phyloP scores from a whole-genome alignment of 2,797 vertebrate genomes.

The Chiroxiphia lanceolata region DNA sequence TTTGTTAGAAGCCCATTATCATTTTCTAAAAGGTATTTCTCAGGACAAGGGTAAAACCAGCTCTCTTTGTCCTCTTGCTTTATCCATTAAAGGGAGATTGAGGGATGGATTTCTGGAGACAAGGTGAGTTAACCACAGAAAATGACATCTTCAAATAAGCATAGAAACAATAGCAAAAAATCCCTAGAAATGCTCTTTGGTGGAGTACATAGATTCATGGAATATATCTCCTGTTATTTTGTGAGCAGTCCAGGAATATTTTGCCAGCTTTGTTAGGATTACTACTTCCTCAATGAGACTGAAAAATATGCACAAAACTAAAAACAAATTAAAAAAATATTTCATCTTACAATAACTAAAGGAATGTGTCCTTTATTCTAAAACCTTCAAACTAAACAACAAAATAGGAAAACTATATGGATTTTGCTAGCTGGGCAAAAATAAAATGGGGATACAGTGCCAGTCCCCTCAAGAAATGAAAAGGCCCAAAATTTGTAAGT shows the following conservation, averaged over 20 bases:
- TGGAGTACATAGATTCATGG: neutral
- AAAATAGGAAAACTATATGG: neutral
- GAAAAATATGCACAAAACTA: neutral
- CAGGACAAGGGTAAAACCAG: conserved; percentile 2
- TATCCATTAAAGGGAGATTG: neutral
- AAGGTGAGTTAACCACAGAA: neutral
- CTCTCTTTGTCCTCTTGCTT: neutral
- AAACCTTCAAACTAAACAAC: neutral
- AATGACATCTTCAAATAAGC: neutral
- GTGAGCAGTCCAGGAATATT: neutral
- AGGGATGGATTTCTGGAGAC: neutral
- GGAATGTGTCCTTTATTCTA: neutral
- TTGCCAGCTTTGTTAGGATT: neutral
- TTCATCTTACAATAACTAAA: neutral
- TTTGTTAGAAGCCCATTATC: neutral
- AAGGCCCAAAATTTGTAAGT: neutral
- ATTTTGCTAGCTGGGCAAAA: neutral
- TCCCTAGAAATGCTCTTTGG: neutral
- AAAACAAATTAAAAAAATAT: neutral
- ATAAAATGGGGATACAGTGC: neutral
- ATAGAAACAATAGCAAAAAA: neutral
- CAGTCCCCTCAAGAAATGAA: neutral
- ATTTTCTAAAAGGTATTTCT: conserved; percentile 21
- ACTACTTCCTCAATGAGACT: neutral
- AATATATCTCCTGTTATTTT: neutral